Evolutionary conservation across 2,113 vertebrate species (phyloP).

Genomic region (Lepidothrix coronata): DNA sequence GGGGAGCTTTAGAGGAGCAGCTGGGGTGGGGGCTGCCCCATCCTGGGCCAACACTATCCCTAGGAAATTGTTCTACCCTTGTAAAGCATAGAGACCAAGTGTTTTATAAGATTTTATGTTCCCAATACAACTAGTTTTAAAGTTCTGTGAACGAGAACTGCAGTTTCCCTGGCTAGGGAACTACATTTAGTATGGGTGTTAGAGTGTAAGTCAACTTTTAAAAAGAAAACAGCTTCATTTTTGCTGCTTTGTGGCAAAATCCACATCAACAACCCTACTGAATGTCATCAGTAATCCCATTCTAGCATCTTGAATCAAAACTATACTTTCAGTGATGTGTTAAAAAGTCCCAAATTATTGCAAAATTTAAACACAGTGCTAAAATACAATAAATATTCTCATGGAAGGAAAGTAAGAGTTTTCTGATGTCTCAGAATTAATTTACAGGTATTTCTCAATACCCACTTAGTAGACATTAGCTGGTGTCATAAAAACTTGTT

Average conservation of each 20-base stretch:
- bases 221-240: neutral
- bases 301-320: neutral
- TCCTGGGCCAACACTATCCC: neutral
- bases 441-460: neutral
- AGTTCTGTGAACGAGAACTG: neutral
- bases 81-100: neutral
- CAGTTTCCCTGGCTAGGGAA: neutral
- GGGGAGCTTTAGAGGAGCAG: neutral
- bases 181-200: neutral
- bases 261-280: neutral
- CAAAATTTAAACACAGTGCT: neutral
- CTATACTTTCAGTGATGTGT: neutral
- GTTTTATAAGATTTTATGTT: neutral
- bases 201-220: neutral
- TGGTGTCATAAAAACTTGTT: neutral
- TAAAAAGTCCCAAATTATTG: neutral
- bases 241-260: neutral
- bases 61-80: neutral
- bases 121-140: neutral
- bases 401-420: neutral
- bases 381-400: neutral
- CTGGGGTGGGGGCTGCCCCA: neutral
- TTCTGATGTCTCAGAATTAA: neutral
- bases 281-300: neutral
- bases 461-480: neutral